phyloP scores from a whole-genome alignment of 2,113 vertebrate species.

The Aspidoscelis tigris region DNA sequence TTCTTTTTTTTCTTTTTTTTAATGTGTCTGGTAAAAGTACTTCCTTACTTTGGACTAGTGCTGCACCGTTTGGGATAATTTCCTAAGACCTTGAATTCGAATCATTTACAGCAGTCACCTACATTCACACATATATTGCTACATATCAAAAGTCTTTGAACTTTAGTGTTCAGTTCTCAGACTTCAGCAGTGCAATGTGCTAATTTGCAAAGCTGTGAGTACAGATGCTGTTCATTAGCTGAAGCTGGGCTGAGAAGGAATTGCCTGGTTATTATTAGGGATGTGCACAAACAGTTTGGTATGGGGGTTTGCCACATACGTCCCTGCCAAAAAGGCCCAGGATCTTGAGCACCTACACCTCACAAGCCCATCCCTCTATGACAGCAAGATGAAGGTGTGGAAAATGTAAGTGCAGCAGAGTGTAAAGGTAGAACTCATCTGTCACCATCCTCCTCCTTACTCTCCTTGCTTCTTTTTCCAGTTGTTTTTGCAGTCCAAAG shows the following conservation, averaged over 20 bases:
- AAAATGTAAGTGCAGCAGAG: too few species aligned
- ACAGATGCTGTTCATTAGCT: background rate
- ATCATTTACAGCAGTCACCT: background rate
- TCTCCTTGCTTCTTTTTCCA: too few species aligned
- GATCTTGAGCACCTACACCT: too few species aligned
- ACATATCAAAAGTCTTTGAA: background rate
- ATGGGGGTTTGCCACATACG: too few species aligned
- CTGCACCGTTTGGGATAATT: background rate
- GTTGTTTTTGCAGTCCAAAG: too few species aligned
- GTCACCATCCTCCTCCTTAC: too few species aligned
- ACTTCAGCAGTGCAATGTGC: background rate
- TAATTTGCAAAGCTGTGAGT: slow-evolving; percentile 12
- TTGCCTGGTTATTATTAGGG: slow-evolving; percentile 2
- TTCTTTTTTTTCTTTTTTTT: background rate
- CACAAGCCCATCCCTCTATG: too few species aligned
- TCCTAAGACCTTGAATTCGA: background rate
- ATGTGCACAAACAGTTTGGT: too few species aligned
- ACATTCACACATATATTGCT: background rate
- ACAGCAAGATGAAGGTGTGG: too few species aligned
- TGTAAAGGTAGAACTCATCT: too few species aligned
- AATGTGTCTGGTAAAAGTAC: background rate
- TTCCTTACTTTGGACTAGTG: background rate
- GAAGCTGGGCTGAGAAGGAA: slow-evolving; percentile 1
- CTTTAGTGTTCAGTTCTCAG: background rate
- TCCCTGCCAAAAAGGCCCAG: too few species aligned